Base-by-base conservation (phyloP, 2,888 invertebrate species). In the Oligia strigilis region DNA sequence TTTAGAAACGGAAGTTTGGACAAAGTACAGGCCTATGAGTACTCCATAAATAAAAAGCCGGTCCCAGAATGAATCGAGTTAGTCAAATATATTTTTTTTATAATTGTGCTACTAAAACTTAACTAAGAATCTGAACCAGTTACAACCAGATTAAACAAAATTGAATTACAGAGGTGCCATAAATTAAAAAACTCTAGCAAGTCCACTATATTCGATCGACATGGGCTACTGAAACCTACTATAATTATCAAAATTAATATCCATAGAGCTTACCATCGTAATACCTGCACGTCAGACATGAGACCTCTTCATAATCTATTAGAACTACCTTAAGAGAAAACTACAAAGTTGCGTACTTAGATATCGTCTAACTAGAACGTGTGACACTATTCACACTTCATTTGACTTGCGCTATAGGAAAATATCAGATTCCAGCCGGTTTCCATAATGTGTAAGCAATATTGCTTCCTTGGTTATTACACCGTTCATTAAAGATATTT, bases 371-470 rank as follows among this genome's bases (percentile, higher is more conserved):
- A 46, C 46, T 46, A 46, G 78, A 70, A 82, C 46, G 36, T 75
- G 52, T 86, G 29, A 58, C 58, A 80, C 49, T 62, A 49, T 84
- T 84, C 69, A 84, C 74, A 64, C 80, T 77, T 84, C 72, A 75
- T 58, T 87, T 72, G 19, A 65, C 40, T 80, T 17, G 69, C 19
- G 40, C 6, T 40, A 40, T 29, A 77, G 77, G 74, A 58, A 74
- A 70, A 85, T 87, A 85, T 84, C 87, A 77, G 43, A 64, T 86
- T 78, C 17, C 67, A 62, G 13, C n/a, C 49, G 55, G 75, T 74
- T 65, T 73, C 49, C 74, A 72, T 79, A 72, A n/a, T 58, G 71
- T 75, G 52, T 62, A 70, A 72, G 58, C 72, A 78, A 75, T 83
- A 72, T 74, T 77, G 58, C 46, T 60, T 74, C 55, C 66, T 65